phyloP scores from a whole-genome alignment of 1,140 invertebrate species.

The Caenorhabditis briggsae region DNA sequence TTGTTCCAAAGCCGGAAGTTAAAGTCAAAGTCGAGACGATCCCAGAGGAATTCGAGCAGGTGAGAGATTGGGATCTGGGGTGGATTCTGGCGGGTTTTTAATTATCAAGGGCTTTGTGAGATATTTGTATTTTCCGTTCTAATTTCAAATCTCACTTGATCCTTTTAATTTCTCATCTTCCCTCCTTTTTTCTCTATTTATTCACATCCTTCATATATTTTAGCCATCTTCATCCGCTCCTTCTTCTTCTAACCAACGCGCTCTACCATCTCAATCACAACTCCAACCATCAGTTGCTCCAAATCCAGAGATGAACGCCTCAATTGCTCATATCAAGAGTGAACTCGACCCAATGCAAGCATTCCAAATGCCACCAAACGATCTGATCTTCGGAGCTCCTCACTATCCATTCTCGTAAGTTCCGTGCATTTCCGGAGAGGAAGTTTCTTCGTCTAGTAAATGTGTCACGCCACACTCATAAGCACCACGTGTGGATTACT shows the following conservation, averaged over 20 bases:
- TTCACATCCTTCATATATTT: not conserved
- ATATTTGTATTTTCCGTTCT: no score
- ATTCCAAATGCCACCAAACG: slow-evolving; percentile 34
- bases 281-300: not conserved
- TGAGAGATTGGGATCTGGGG: not conserved
- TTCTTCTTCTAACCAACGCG: no score
- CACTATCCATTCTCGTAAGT: slow-evolving; percentile 43
- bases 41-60: slow-evolving; percentile 19
- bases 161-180: not conserved
- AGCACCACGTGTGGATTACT: slow-evolving; percentile 45
- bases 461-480: slow-evolving; percentile 24
- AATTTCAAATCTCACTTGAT: not conserved
- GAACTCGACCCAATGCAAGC: slow-evolving; percentile 47
- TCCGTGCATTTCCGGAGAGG: slow-evolving; percentile 26
- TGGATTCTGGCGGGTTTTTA: no score
- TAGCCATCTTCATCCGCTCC: slow-evolving; percentile 1
- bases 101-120: no score
- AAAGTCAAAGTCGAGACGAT: slow-evolving; percentile 5
- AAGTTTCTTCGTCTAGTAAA: not conserved
- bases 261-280: not conserved
- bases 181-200: not conserved
- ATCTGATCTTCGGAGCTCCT: slow-evolving; percentile 8
- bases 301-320: slow-evolving; percentile 31
- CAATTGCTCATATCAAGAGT: slow-evolving; percentile 35
- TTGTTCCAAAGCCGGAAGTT: not conserved